These are phyloP conservation scores for Melanotaenia duboulayi DNA, from an alignment of 2,113 vertebrate species.

Conservation along the genomic window DNA sequence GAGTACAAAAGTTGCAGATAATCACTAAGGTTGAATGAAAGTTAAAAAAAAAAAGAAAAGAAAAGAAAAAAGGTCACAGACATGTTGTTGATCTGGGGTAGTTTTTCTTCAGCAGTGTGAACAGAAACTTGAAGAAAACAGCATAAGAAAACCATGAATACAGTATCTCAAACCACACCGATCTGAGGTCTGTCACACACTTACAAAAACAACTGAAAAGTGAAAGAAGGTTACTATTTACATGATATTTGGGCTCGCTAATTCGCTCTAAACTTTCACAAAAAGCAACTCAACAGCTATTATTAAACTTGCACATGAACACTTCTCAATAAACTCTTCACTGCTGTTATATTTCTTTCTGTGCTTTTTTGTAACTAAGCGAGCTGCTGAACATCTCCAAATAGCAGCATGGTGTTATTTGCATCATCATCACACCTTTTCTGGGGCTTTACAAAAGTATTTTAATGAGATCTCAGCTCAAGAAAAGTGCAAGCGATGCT, in stretches of 20 bases:
- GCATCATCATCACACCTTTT: constrained; percentile 1
- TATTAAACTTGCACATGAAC: constrained; percentile 4
- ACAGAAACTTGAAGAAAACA: constrained; percentile 25
- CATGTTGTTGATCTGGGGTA: background rate
- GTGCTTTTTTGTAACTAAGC: no score
- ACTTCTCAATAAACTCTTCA: constrained; percentile 1
- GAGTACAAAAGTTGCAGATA: background rate
- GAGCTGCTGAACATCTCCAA: no score
- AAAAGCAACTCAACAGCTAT: constrained; percentile 2
- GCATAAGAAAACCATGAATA: background rate
- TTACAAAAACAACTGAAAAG: constrained; percentile 23
- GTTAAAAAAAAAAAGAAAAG: background rate
- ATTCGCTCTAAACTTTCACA: constrained; percentile 9
- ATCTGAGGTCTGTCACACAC: background rate
- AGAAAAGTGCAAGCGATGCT: background rate
- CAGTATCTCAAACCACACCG: constrained; percentile 10
- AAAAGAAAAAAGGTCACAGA: background rate
- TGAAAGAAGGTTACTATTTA: background rate
- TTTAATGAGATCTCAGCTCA: background rate
- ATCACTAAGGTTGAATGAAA: background rate
- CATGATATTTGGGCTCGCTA: background rate
- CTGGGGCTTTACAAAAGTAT: background rate
- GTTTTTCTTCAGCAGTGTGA: background rate
- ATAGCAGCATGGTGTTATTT: background rate
- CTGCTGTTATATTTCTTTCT: background rate